Percentiles rank a stretch among this genome's conserved stretches.
Conservation (phyloP, 2,797 vertebrate species). For the Chaetophractus vellerosus region DNA sequence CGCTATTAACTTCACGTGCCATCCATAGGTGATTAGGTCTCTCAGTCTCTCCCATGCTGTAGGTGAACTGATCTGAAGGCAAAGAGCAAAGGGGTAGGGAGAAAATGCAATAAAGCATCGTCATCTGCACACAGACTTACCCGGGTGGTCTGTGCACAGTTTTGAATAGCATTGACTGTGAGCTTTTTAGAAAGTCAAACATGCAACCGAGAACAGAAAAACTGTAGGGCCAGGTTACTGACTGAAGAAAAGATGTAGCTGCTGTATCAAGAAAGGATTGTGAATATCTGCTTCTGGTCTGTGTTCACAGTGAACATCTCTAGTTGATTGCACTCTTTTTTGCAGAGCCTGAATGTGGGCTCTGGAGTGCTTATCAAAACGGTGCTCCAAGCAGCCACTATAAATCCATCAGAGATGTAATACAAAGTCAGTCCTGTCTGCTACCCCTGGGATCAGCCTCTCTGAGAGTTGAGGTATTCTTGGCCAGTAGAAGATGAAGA, state of each 20-base stretch:
- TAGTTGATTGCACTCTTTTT: not conserved
- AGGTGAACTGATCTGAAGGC: not conserved
- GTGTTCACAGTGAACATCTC: not conserved
- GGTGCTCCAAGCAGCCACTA: not conserved
- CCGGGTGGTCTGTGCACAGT: not conserved
- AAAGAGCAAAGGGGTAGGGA: not conserved
- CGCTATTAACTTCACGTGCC: not conserved
- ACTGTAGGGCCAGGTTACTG: not conserved
- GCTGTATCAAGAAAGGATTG: not conserved
- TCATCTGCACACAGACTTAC: not conserved
- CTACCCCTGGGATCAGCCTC: not conserved
- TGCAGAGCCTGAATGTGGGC: not conserved
- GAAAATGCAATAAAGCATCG: not conserved
- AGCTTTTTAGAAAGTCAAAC: not conserved
- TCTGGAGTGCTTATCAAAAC: constrained; percentile 2
- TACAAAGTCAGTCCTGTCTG: not conserved
- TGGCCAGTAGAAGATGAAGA: not conserved
- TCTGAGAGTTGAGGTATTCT: not conserved
- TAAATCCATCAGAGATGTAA: not conserved
- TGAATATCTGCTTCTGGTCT: not conserved
- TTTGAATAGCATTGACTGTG: not conserved
- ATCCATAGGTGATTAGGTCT: not conserved
- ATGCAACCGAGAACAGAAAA: not conserved
- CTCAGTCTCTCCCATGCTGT: not conserved
- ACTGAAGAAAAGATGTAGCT: not conserved